Evolutionary conservation across 2,113 vertebrate species (phyloP).

Genomic region (Alligator sinensis): DNA sequence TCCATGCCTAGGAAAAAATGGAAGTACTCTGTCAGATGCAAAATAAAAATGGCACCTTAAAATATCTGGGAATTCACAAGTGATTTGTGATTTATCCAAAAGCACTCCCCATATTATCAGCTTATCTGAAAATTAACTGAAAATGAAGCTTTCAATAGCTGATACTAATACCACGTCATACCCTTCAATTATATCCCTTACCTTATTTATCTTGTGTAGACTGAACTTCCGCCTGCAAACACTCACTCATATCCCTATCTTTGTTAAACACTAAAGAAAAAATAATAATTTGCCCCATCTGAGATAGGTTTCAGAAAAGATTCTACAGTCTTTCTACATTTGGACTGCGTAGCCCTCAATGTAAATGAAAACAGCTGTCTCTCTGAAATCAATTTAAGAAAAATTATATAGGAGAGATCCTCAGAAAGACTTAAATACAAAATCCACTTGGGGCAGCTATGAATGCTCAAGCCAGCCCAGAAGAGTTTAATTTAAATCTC

Average conservation of each 20-base stretch:
- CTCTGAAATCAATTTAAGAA: no score
- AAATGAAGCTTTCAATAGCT: neutral
- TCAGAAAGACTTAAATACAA: no score
- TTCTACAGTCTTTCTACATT: fast-evolving
- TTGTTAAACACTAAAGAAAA: neutral
- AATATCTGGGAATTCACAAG: neutral
- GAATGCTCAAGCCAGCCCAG: neutral
- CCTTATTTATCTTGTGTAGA: neutral
- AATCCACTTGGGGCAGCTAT: neutral
- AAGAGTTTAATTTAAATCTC: neutral
- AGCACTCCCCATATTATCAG: fast-evolving
- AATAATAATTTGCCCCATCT: neutral
- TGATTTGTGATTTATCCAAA: fast-evolving
- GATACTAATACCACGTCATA: neutral
- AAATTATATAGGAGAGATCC: no score
- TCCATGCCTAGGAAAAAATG: neutral
- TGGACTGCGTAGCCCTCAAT: no score
- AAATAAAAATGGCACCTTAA: neutral
- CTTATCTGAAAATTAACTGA: no score
- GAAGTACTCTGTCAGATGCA: neutral
- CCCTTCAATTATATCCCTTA: neutral
- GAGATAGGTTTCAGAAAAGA: neutral
- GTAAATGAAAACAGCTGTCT: no score
- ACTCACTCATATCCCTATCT: fast-evolving
- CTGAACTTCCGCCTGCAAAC: neutral